Conservation (phyloP, 2,113 vertebrate species). For the Orientallactaga bullata region DNA sequence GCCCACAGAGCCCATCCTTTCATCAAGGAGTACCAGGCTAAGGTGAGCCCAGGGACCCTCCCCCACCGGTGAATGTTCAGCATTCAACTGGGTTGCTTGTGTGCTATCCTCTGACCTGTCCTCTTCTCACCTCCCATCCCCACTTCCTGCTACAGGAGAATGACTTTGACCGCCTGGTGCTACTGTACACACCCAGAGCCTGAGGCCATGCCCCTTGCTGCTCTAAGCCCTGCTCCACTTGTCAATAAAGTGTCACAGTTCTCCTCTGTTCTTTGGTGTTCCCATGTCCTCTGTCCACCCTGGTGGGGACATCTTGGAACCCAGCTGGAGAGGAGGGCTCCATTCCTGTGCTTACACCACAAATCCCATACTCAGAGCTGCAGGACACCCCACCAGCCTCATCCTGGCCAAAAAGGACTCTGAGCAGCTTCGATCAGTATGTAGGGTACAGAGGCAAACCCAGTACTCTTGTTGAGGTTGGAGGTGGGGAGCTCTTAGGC, state of each 20-base stretch:
- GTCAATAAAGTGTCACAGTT: constrained; percentile 63
- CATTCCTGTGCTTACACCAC: not conserved
- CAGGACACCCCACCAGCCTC: no score
- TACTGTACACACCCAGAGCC: constrained; percentile 93
- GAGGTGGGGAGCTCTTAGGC: not conserved
- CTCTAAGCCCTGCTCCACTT: not conserved
- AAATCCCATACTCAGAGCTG: not conserved
- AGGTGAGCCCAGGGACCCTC: constrained; percentile 86
- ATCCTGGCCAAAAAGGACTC: not conserved
- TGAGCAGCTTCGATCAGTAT: not conserved
- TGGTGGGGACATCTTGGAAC: not conserved
- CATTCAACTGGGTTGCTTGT: no score
- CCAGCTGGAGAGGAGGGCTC: no score
- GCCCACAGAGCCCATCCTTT: constrained; percentile 95
- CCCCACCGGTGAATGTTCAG: no score
- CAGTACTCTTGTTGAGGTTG: not conserved
- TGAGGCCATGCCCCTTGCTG: constrained; percentile 74
- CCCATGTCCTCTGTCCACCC: not conserved
- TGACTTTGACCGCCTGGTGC: constrained; percentile 94
- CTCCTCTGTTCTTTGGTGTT: not conserved
- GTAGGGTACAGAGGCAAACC: not conserved
- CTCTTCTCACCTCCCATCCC: not conserved
- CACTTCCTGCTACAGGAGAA: constrained; percentile 89
- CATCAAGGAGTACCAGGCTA: constrained; percentile 95
- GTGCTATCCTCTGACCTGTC: not conserved